A percentile compares a stretch with the other conserved stretches of the same genome.
Evolutionary conservation across 2,113 vertebrate species (phyloP).

Genomic region (Castor canadensis): DNA sequence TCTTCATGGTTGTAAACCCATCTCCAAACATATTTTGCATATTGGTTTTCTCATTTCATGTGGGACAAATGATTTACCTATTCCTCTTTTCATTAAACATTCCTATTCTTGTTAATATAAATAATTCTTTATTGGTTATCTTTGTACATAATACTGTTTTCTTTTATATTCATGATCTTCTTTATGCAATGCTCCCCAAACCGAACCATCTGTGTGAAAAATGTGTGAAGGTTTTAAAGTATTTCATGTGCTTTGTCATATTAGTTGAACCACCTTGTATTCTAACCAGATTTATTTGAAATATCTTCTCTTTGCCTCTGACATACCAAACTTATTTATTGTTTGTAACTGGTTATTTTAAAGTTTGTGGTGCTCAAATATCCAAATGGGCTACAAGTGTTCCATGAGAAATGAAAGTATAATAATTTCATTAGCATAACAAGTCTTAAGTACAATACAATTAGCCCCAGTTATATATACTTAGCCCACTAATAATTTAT

Average conservation of each 20-base stretch:
- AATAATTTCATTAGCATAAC: not conserved
- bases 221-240: not conserved
- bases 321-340: not conserved
- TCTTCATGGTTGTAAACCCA: not conserved
- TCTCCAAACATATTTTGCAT: not conserved
- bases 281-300: not conserved
- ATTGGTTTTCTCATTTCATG: not conserved
- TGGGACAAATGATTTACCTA: not conserved
- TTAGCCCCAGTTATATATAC: not conserved
- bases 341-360: not conserved
- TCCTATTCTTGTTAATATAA: not conserved
- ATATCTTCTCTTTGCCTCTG: not conserved
- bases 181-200: not conserved
- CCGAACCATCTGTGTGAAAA: not conserved
- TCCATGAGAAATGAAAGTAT: not conserved
- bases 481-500: not conserved
- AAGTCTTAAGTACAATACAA: not conserved
- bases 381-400: not conserved
- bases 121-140: not conserved
- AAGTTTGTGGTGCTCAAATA: not conserved
- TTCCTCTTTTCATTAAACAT: not conserved
- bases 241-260: not conserved
- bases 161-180: not conserved
- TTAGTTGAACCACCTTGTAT: not conserved
- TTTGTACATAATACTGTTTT: not conserved